Base-by-base conservation (phyloP, 2,797 vertebrate genomes). In the Avahi laniger region DNA sequence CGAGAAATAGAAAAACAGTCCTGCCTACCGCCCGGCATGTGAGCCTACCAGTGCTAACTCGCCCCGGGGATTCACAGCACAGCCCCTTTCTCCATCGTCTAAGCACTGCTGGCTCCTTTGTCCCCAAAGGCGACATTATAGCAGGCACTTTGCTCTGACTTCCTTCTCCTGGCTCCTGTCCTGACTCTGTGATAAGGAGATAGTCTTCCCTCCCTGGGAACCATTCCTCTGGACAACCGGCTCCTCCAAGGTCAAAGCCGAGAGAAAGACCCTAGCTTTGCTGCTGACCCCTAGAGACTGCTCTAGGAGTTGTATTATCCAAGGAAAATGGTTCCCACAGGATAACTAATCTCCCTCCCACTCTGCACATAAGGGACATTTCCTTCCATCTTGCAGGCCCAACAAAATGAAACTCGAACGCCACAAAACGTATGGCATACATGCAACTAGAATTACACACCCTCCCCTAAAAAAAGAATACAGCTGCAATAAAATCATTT, bases 171-270 rank as follows among this genome's bases (percentile, higher is more conserved):
- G 82, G 65, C 87, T 84, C 59, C 54, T 11, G 24, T 91, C 88
- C 92, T 87, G 81, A 28, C 30, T 63, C 82, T 93, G 79, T 84
- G 97, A 93, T 95, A 97, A 96, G 86, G 33, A 48, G 59, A 72
- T 52, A n/a, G 6, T 94, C 43, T 91, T 70, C 30, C 12, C 83
- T 79, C 82, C 82, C 87, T 87, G 96, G 91, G 78, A 97, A 80
- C 69, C 15, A 20, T n/a, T 93, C 24, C 67, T 86, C 12, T 41
- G 43, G 82, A 83, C 70, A 86, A 54, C 43, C 12, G 81, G 89
- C 35, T 85, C 78, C 54, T 85, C 91, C 83, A 82, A 89, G 93
- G 89, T 96, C 83, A 95, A 89, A 93, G 83, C 59, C 28, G 35
- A 94, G 82, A 24, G 9, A 89, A 89, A 43, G 82, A 78, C 10